Conservation (phyloP, 1,140 invertebrate species). For the Orchesella cincta region DNA sequence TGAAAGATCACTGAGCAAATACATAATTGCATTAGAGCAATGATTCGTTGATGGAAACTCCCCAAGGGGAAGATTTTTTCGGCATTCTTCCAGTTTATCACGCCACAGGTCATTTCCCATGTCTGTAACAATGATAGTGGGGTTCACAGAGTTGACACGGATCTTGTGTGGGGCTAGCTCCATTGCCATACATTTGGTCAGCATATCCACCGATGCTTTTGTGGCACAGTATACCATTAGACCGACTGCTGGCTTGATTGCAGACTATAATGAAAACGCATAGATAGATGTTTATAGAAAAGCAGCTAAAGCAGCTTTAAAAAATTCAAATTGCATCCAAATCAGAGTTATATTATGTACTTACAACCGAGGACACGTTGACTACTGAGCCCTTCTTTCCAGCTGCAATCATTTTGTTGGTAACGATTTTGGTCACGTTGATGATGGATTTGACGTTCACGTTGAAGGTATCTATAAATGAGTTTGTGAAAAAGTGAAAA, state of each 20-base stretch:
- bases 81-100: not conserved
- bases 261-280: not conserved
- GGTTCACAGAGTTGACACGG: not conserved
- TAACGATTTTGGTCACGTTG: slow-evolving; percentile 77
- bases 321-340: slow-evolving; percentile 15
- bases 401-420: slow-evolving; percentile 70
- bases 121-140: slow-evolving; percentile 21
- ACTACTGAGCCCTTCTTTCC: slow-evolving; percentile 77
- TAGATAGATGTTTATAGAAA: not conserved
- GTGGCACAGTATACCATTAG: not conserved
- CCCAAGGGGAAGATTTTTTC: not conserved
- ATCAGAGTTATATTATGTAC: not conserved
- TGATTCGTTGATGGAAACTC: not conserved
- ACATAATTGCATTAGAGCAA: slow-evolving; percentile 12
- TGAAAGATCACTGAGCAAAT: slow-evolving; percentile 23
- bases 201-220: slow-evolving; percentile 16
- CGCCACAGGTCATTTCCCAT: slow-evolving; percentile 18
- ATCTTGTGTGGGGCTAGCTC: slow-evolving; percentile 21
- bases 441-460: slow-evolving; percentile 82
- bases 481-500: not conserved
- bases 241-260: not conserved
- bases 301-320: not conserved
- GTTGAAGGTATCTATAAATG: slow-evolving; percentile 65
- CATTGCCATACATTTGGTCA: slow-evolving; percentile 6
- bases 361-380: slow-evolving; percentile 81